Conservation (phyloP, 2,888 invertebrate species). For the Elysia crispata region DNA sequence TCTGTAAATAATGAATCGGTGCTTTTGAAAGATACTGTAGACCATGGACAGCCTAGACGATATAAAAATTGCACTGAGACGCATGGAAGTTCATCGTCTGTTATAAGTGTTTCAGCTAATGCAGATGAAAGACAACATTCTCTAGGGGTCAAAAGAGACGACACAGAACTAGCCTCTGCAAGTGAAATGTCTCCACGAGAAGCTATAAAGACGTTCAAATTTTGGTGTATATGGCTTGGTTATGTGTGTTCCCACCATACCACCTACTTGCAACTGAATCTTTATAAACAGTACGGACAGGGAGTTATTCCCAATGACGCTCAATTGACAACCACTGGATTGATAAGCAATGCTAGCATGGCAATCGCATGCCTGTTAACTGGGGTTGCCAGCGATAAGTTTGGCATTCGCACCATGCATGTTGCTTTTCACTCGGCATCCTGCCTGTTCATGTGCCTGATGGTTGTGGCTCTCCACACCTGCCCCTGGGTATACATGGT, state of each 20-base stretch:
- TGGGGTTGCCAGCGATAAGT: background rate
- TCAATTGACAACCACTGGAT: background rate
- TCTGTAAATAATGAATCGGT: no score
- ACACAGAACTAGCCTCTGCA: no score
- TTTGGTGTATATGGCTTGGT: no score
- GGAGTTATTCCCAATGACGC: background rate
- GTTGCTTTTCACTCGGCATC: background rate
- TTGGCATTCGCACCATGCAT: background rate
- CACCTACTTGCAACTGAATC: constrained; percentile 14
- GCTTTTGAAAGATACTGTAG: no score
- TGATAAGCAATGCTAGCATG: background rate
- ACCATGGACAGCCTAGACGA: no score
- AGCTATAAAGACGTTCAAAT: no score
- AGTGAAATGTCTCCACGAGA: no score
- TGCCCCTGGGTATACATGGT: background rate
- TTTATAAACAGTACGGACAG: constrained; percentile 28
- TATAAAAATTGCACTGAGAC: no score
- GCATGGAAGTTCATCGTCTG: no score
- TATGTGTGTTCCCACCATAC: background rate
- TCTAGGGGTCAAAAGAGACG: no score
- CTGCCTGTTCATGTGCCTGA: constrained; percentile 13
- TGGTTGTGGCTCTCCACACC: background rate
- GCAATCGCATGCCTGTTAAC: background rate
- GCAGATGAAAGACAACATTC: no score
- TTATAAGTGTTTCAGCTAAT: no score